Evolutionary conservation across 2,888 invertebrate genomes (phyloP).

Genomic region (Prosapia bicincta): DNA sequence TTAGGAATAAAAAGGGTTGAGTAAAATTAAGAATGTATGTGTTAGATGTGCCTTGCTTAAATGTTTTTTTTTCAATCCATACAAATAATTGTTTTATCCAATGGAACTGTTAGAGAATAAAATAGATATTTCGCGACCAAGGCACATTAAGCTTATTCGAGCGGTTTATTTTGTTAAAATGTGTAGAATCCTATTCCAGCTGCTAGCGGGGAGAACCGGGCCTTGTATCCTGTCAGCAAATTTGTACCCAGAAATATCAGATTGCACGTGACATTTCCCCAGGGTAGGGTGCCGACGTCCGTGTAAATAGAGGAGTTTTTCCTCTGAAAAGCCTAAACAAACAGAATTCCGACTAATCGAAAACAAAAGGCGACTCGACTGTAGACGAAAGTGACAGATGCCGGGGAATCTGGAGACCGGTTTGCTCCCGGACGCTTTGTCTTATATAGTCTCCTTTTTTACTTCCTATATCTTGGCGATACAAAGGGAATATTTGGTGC

Average conservation of each 20-base stretch:
- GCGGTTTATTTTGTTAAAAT: background rate
- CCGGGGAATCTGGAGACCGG: background rate
- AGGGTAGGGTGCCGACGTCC: background rate
- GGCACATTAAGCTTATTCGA: too few relatives aligned
- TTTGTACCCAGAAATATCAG: background rate
- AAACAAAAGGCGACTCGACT: constrained; percentile 2
- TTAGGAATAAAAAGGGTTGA: too few relatives aligned
- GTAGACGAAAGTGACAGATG: background rate
- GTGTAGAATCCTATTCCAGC: background rate
- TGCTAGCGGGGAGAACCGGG: background rate
- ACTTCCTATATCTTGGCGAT: background rate
- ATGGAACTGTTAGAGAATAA: too few relatives aligned
- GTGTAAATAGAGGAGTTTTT: background rate
- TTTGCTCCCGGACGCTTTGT: background rate
- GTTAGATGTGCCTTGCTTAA: too few relatives aligned
- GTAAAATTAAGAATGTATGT: too few relatives aligned
- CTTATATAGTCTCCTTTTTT: background rate
- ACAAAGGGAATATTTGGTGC: background rate
- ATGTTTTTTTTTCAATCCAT: too few relatives aligned
- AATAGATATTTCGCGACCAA: too few relatives aligned
- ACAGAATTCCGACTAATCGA: background rate
- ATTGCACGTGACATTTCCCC: background rate
- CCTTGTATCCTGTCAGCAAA: background rate
- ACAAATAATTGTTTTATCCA: too few relatives aligned
- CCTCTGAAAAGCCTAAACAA: background rate